Evolutionary conservation across 2,888 invertebrate genomes (phyloP), one percentile per base, ranked within the genome.

Genomic region (Pammene aurita): DNA sequence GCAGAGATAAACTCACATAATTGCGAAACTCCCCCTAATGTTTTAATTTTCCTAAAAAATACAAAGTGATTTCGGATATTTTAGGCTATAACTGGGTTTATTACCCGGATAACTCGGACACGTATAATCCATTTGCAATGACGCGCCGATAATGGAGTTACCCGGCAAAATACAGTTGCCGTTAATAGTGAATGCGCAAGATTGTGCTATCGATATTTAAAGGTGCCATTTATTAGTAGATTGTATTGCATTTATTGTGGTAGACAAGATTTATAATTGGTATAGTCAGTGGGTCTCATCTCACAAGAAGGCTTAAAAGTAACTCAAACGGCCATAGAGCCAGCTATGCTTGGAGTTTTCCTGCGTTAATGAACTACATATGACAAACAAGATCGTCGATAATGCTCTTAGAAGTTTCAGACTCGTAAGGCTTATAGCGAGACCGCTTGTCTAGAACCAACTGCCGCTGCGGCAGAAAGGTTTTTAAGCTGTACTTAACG

Each of bases 61-160:
- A 50, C 5, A 7, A 38, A 13, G 7, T 7, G 41, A 38, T 16
- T 35, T 18, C 38, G 34, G 57, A 35, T 68, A 68, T 44, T 63
- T 76, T 75, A 55, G 72, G 38, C 57, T 58, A 71, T 74, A 74
- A 74, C 70, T 64, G 41, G 58, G 73, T 71, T 77, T 74, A 75
- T 77, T 80, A 73, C 16, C 26, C 46, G 67, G 52, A 56, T 67
- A 69, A 67, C 56, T 52, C 64, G 67, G 70, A 77, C 77, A 83
- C 74, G 83, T 63, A 80, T 80, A 73, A 72, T 77, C 84, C 85
- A 85, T 85, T 84, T 80, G 77, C 77, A 71, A 76, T 74, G 76
- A 80, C 78, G 78, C 77, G 76, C 66, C 74, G 74, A 73, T 83
- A 83, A 84, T 84, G 83, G 80, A 79, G 72, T 66, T 62, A 62